Base-by-base conservation (phyloP, 53 echinoderm and acorn worm genomes). In the Antedon mediterranea region DNA sequence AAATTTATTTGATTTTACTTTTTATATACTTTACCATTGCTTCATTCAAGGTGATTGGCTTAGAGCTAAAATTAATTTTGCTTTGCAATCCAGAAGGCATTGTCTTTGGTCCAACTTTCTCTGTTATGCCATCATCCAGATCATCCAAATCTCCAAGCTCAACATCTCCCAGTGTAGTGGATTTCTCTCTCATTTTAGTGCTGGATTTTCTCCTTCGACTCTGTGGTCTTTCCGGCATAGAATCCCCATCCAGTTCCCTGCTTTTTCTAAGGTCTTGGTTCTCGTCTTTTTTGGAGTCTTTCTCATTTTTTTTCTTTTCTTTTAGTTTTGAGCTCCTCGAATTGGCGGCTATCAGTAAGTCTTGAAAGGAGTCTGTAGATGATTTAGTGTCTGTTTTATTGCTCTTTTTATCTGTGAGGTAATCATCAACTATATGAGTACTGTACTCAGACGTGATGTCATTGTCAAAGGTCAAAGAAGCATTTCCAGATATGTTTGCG, bases 121-220 rank as follows among this genome's bases (percentile, higher is more conserved):
- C 90, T 13, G 84, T 71, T n/a, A 97, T 77, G 31, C 92, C 92
- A 74, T 87, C 86, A 41, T 92, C 92, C 57, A 92, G 73, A 31
- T 97, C 98, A 88, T 97, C 92, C 0, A 97, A 79, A 71, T 97
- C 98, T 31, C 90, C 98, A 76, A 97, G 84, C 84, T 89, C 90
- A 1, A 97, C 72, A 57, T 97, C 98, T 31, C 98, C 98, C 27
- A 92, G 80, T 0, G 82, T 79, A 0, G 84, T 78, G 4, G 74
- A 33, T 41, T 78, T 81, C 79, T 85, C 77, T 32, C 33, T 14
- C 74, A 80, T 85, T 70, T 87, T 79, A 28, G 31, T 79, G 27
- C 72, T 79, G 23, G 57, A 57, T 57, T 57, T 57, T 2, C 57
- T 13, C 23, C 57, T 57, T 18, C 57, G 20, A 23, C 57, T 57